Evolutionary conservation across 2,113 vertebrate genomes (phyloP).

Genomic region (Choloepus hoffmanni): DNA sequence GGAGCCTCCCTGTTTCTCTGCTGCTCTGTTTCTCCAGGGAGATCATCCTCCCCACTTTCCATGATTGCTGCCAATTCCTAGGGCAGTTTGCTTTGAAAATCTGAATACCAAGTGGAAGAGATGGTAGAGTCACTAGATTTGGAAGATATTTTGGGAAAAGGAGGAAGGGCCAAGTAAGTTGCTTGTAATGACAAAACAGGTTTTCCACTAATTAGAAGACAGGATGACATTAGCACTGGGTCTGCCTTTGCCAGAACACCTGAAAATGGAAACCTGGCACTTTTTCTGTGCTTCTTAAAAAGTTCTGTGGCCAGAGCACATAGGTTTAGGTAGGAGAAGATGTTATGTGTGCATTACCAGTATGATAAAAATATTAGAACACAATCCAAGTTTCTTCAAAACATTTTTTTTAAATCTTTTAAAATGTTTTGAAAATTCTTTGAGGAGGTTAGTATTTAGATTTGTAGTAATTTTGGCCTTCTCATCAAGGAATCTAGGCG

Average conservation of each 20-base stretch:
- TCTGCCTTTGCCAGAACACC: neutral
- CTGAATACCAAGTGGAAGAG: neutral
- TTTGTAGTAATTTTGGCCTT: neutral
- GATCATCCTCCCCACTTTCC: neutral
- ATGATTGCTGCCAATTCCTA: neutral
- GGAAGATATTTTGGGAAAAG: neutral
- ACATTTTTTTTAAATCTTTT: too few relatives aligned
- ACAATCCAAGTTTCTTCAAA: neutral
- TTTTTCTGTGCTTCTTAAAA: neutral
- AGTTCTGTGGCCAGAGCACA: neutral
- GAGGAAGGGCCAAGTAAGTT: conserved; percentile 22
- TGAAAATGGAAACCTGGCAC: neutral
- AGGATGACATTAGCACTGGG: neutral
- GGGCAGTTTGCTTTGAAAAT: neutral
- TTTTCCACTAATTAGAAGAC: conserved; percentile 10
- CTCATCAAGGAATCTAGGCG: neutral
- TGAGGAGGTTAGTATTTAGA: neutral
- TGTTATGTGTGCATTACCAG: neutral
- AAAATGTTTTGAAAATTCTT: neutral
- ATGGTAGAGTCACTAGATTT: neutral
- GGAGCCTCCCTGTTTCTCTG: neutral
- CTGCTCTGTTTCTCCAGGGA: neutral
- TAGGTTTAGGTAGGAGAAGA: neutral
- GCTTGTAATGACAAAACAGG: neutral
- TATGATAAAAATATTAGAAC: neutral